phyloP scores from a whole-genome alignment of 2,888 invertebrate species.

The Eurois occulta region DNA sequence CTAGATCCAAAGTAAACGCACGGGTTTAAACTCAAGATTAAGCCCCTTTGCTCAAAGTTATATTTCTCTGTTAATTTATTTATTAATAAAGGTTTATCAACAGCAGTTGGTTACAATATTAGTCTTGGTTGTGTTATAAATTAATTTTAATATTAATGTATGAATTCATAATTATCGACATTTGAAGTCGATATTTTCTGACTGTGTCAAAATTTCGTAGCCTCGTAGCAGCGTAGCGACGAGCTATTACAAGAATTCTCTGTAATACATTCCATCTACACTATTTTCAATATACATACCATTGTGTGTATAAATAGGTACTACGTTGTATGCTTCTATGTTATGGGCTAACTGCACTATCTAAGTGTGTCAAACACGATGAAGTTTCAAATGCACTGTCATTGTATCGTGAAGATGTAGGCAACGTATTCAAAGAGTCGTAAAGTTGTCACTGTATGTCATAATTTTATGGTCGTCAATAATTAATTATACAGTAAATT shows the following conservation, averaged over 20 bases:
- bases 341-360: conserved; percentile 34
- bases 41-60: background rate
- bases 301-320: background rate
- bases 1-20: background rate
- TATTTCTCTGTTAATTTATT: background rate
- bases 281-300: background rate
- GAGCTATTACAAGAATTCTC: background rate
- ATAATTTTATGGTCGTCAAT: background rate
- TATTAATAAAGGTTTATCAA: background rate
- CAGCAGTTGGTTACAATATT: background rate
- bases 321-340: background rate
- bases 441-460: conserved; percentile 27
- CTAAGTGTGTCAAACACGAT: conserved; percentile 36
- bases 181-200: background rate
- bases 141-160: background rate
- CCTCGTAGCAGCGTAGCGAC: background rate
- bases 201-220: background rate
- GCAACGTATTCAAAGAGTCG: conserved; percentile 11
- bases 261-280: background rate
- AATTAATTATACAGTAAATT: background rate
- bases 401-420: background rate
- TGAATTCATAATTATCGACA: background rate
- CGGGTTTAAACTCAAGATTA: background rate
- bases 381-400: conserved; percentile 18
- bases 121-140: background rate